phyloP scores from a whole-genome alignment of 2,797 vertebrate genomes.

The Macropodus opercularis region DNA sequence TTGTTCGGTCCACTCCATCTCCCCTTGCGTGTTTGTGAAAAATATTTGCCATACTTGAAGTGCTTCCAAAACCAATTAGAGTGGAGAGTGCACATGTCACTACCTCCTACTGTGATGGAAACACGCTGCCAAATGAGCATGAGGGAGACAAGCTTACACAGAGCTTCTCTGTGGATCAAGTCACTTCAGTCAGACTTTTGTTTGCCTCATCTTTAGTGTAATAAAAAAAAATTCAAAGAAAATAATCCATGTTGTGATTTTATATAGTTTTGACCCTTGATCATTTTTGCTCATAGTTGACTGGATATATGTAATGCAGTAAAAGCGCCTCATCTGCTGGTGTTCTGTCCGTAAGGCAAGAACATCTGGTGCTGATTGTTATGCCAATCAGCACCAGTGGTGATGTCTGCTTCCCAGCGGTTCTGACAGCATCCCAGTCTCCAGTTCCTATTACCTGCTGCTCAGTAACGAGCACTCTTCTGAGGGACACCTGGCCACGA shows the following conservation, averaged over 20 bases:
- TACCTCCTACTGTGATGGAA: conserved; percentile 1
- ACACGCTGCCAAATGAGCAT: conserved; percentile 20
- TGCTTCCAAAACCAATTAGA: conserved; percentile 46
- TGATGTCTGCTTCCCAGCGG: neutral
- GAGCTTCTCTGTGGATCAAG: conserved; percentile 33
- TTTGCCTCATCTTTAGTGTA: conserved; percentile 3
- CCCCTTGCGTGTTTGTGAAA: conserved; percentile 18
- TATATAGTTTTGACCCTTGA: conserved; percentile 1
- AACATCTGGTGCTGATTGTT: neutral
- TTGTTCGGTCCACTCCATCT: conserved; percentile 23
- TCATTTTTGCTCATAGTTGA: conserved; percentile 1
- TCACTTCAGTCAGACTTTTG: conserved; percentile 15
- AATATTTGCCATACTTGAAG: conserved; percentile 28
- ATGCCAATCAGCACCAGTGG: neutral
- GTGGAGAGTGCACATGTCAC: conserved; percentile 18
- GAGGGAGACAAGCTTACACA: conserved; percentile 34
- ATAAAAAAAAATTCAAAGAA: conserved; percentile 19
- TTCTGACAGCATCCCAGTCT: neutral
- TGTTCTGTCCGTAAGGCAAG: neutral
- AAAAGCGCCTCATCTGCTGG: neutral
- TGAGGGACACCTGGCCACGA: neutral
- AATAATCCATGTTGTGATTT: neutral
- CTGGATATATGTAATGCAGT: neutral
- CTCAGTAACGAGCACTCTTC: too few relatives aligned
- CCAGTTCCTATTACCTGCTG: neutral